Evolutionary conservation across 2,888 invertebrate species (phyloP).

Genomic region (Acheta domesticus): DNA sequence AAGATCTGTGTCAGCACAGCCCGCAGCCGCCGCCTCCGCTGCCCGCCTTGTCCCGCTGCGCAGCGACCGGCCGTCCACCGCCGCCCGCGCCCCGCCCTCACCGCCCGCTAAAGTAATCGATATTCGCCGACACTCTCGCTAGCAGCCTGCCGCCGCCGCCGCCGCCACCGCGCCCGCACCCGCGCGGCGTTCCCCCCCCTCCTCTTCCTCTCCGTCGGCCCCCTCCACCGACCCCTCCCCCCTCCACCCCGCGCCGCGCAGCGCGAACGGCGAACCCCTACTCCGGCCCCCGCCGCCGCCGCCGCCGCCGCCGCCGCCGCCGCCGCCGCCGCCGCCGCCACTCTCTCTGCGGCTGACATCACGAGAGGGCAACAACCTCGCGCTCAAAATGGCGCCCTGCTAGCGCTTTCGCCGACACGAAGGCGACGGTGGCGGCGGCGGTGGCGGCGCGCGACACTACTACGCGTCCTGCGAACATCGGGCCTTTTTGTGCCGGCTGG

Average conservation of each 20-base stretch:
- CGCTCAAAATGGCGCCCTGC: neutral
- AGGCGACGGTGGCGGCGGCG: constrained; percentile 1
- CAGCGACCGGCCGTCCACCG: neutral
- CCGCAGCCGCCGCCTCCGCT: neutral
- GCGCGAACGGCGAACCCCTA: neutral
- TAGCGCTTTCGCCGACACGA: neutral
- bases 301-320: neutral
- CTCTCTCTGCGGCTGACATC: constrained; percentile 18
- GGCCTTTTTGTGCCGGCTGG: neutral
- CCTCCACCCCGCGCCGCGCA: neutral
- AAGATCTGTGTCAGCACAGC: neutral
- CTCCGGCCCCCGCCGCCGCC: neutral
- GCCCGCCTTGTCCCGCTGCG: neutral
- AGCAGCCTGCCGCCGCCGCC: neutral
- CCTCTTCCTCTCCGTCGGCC: neutral
- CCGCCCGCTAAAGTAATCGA: neutral
- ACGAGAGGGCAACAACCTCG: neutral
- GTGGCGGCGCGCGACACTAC: neutral
- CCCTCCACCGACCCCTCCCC: neutral
- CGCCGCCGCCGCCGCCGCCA: neutral
- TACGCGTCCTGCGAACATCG: neutral
- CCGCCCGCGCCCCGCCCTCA: neutral
- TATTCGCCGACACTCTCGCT: constrained; percentile 9
- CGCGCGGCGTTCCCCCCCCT: neutral
- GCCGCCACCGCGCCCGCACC: neutral